Evolutionary conservation across 2,888 invertebrate genomes (phyloP), one percentile per base, ranked within the genome.

Genomic region (Andricus curvator): DNA sequence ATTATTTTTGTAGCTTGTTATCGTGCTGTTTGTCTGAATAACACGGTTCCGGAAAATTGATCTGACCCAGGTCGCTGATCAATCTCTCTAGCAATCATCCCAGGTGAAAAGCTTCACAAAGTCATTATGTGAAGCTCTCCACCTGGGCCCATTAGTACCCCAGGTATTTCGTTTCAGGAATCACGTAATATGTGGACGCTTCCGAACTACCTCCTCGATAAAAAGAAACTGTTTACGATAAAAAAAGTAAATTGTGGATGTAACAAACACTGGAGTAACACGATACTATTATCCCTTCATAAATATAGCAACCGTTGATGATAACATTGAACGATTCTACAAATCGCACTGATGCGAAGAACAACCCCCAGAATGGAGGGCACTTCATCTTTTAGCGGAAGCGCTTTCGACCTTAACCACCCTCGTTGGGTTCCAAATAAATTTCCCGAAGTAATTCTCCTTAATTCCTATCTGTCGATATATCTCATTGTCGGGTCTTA

Each of bases 381-480:
- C 33, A 78, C 68, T 77, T 77, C 65, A 64, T 81, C 81, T 65
- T 62, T 17, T 29, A 44, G 56, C 20, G 25, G 37, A 48, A 65
- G 64, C 25, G 48, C 67, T 20, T 44, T 44, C 56, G 37, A 60
- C 60, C 77, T 77, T 64, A 62, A 64, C 68, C 76, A 77, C 67
- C 77, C 60, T 41, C 44, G 51, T 62, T 17, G 13, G 11, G 29
- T 48, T 66, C 33, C 77, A 77, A 78, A 83, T 83, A 83, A 81
- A 81, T 83, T 80, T 83, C 78, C 81, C 67, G 56, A 60, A 64
- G 76, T 81, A 76, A 81, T 83, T 80, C 81, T 64, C 79, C 78
- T 79, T 81, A 81, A 83, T 83, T 83, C 83, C 81, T 51, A 66
- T 51, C 74, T 81, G 81, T 82, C 81, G 74, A 81, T 82, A 81